A percentile compares a stretch with the other conserved stretches of the same genome.
These are phyloP conservation scores for Gopherus flavomarginatus DNA, from an alignment of 2,113 vertebrate genomes.

Conservation along the genomic window DNA sequence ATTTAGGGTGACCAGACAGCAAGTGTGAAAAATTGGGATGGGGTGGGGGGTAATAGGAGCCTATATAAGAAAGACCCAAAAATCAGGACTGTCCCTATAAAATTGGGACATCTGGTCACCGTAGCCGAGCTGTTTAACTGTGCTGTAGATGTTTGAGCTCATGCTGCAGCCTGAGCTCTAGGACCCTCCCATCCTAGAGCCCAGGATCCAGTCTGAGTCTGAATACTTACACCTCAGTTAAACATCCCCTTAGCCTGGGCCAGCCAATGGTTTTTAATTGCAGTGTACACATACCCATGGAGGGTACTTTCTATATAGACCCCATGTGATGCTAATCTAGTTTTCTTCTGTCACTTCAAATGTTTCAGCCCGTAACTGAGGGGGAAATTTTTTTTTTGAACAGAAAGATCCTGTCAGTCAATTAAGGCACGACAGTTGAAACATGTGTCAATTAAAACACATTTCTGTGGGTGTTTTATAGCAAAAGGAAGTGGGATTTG, in stretches of 20 bases:
- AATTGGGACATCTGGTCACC: no score
- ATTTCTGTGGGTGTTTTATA: neutral
- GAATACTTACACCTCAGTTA: neutral
- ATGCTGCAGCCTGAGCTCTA: no score
- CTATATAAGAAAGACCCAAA: no score
- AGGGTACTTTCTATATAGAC: neutral
- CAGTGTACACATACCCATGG: neutral
- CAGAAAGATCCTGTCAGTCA: neutral
- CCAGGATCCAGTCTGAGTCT: no score
- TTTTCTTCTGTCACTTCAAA: neutral
- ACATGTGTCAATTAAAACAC: neutral
- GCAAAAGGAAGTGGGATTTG: neutral
- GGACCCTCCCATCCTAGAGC: no score
- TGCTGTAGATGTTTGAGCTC: no score
- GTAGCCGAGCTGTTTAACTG: no score
- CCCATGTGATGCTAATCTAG: neutral
- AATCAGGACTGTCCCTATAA: no score
- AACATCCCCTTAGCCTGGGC: neutral
- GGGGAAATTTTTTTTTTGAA: neutral
- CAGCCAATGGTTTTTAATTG: neutral
- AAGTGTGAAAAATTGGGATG: no score
- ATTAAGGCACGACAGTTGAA: neutral
- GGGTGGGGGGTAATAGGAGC: no score
- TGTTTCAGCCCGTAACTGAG: neutral
- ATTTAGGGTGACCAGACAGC: no score